A percentile compares a stretch with the other conserved stretches of the same genome.
phyloP scores from a whole-genome alignment of 2,888 invertebrate species.

The Muschampia plurimacula region DNA sequence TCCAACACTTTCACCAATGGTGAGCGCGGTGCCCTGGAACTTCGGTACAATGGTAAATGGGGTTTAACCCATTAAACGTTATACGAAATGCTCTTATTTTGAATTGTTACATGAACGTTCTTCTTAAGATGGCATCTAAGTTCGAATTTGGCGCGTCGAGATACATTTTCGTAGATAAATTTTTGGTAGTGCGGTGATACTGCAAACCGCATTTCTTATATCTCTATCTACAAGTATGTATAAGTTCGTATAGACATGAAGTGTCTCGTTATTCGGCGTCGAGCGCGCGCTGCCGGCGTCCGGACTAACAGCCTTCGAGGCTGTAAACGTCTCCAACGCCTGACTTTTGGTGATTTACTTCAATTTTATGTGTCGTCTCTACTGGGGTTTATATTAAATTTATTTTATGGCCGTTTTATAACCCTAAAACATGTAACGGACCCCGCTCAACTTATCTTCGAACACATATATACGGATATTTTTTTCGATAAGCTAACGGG shows the following conservation, averaged over 20 bases:
- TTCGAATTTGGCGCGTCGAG: neutral
- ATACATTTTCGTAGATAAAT: conserved; percentile 20
- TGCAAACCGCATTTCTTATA: conserved; percentile 16
- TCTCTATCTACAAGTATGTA: conserved; percentile 53
- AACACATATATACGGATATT: conserved; percentile 18
- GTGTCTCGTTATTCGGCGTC: conserved; percentile 70
- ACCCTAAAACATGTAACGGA: conserved; percentile 73
- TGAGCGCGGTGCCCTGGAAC: no score
- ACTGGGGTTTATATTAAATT: conserved; percentile 80
- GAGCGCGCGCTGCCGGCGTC: conserved; percentile 64
- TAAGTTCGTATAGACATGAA: conserved; percentile 51
- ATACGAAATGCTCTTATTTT: neutral
- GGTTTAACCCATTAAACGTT: no score
- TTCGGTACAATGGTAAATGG: no score
- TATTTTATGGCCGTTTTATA: conserved; percentile 82
- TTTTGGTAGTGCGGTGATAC: conserved; percentile 9
- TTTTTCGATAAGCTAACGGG: conserved; percentile 10
- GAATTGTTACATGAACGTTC: neutral
- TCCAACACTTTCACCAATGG: no score
- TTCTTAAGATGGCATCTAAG: neutral
- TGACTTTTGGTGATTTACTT: conserved; percentile 84
- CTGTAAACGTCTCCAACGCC: conserved; percentile 82
- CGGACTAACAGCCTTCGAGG: conserved; percentile 78
- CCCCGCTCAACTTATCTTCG: conserved; percentile 52
- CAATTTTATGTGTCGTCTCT: conserved; percentile 83